A percentile compares a stretch with the other conserved stretches of the same genome.
Conservation (phyloP, 1,140 invertebrate species). For the Ceratosolen fusciceps region DNA sequence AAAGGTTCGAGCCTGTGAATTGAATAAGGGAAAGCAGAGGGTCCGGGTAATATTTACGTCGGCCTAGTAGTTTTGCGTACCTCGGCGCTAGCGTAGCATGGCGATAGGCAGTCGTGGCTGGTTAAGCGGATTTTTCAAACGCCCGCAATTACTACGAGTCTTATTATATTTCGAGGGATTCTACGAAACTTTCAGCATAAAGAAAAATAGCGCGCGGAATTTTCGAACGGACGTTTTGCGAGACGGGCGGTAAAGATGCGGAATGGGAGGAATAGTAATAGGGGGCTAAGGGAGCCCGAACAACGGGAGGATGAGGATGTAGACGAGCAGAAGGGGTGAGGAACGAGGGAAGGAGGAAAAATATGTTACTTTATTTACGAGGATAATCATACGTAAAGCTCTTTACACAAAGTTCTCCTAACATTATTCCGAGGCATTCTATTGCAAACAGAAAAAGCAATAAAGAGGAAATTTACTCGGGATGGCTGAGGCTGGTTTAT, state of each 20-base stretch:
- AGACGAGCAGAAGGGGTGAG: too few species aligned
- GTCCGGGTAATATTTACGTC: too few species aligned
- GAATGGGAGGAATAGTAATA: too few species aligned
- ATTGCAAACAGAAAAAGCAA: constrained; percentile 20
- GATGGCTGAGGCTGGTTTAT: constrained; percentile 9
- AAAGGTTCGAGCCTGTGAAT: too few species aligned
- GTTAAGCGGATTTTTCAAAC: not conserved
- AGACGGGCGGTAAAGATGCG: too few species aligned
- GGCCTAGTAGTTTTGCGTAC: not conserved
- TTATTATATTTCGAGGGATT: not conserved
- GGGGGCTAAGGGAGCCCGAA: too few species aligned
- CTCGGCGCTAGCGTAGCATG: not conserved
- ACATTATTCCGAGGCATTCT: not conserved
- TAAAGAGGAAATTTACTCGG: not conserved
- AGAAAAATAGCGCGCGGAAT: not conserved
- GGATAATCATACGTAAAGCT: constrained; percentile 9
- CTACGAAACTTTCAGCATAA: not conserved
- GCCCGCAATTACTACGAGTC: not conserved
- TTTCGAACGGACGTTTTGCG: not conserved
- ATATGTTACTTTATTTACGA: not conserved
- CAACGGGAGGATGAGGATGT: too few species aligned
- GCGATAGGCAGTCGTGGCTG: not conserved
- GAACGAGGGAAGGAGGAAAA: not conserved
- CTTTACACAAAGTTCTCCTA: not conserved
- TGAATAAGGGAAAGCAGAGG: too few species aligned